Evolutionary conservation across 1,140 invertebrate genomes (phyloP).

Genomic region (Cotesia typhae): DNA sequence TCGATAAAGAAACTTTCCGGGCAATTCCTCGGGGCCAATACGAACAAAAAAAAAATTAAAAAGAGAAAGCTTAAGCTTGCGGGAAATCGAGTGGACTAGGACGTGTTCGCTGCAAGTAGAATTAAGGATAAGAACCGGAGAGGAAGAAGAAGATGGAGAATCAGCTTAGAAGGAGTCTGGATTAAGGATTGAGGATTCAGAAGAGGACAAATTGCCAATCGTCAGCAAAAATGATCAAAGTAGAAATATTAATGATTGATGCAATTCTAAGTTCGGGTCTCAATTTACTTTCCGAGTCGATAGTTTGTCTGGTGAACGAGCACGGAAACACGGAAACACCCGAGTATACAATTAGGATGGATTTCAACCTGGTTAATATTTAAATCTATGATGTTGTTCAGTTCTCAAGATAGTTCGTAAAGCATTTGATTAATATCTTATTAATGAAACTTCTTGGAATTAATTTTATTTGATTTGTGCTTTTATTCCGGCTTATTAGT

Average conservation of each 20-base stretch:
- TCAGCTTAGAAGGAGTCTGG: too few species aligned
- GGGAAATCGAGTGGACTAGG: slow-evolving; percentile 15
- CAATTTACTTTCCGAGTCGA: background rate
- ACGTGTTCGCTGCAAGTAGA: background rate
- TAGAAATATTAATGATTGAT: background rate
- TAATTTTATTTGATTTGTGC: too few species aligned
- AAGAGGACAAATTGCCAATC: slow-evolving; percentile 13
- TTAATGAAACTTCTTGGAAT: too few species aligned
- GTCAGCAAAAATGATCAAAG: slow-evolving; percentile 29
- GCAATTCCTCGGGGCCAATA: slow-evolving; percentile 14
- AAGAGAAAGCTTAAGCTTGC: slow-evolving; percentile 24
- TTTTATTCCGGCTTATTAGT: too few species aligned
- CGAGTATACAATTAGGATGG: background rate
- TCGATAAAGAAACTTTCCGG: slow-evolving; percentile 30
- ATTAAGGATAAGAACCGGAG: background rate
- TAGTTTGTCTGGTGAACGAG: too few species aligned
- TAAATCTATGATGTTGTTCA: too few species aligned
- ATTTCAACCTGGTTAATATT: too few species aligned
- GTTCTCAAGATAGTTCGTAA: too few species aligned
- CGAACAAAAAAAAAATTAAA: background rate
- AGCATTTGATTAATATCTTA: too few species aligned
- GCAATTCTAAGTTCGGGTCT: background rate
- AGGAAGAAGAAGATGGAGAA: background rate
- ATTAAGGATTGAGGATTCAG: background rate
- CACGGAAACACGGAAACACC: background rate